Conservation (phyloP, 2,797 vertebrate species). For the Scarus forsteni region DNA sequence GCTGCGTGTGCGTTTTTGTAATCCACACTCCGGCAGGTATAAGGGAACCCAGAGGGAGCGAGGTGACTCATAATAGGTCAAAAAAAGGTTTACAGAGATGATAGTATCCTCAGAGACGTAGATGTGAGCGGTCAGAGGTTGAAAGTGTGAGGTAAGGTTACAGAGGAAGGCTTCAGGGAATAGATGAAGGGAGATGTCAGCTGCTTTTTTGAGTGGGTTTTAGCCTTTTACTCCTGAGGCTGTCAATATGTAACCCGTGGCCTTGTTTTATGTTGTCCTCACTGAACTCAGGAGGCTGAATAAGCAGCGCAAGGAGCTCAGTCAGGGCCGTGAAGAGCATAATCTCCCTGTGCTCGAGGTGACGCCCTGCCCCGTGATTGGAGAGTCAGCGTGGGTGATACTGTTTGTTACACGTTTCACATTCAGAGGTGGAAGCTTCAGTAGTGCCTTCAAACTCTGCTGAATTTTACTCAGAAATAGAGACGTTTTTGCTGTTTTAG, state of each 20-base stretch:
- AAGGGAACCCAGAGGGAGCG: constrained; percentile 22
- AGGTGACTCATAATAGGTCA: constrained; percentile 18
- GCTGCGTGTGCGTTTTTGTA: not conserved
- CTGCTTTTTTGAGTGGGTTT: constrained; percentile 16
- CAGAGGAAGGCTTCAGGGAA: constrained; percentile 29
- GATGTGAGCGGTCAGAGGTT: constrained; percentile 46
- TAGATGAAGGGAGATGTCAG: constrained; percentile 20
- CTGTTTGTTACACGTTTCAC: not conserved
- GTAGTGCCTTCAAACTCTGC: not conserved
- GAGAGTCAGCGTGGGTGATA: not conserved
- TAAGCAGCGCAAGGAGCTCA: not conserved
- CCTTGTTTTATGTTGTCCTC: constrained; percentile 10
- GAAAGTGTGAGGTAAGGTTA: constrained; percentile 31
- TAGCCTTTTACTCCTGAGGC: not conserved
- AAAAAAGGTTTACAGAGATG: constrained; percentile 28
- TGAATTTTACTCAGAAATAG: not conserved
- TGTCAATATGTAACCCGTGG: not conserved
- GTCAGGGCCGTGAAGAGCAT: not conserved
- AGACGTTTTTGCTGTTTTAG: not conserved
- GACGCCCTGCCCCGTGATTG: not conserved
- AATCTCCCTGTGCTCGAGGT: not conserved
- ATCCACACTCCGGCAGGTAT: constrained; percentile 9
- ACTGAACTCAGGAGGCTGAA: constrained; percentile 8
- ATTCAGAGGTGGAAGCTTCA: too few species aligned
- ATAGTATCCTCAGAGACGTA: constrained; percentile 41